phyloP scores from a whole-genome alignment of 2,113 vertebrate species.

The Neodontobutis hainanensis region DNA sequence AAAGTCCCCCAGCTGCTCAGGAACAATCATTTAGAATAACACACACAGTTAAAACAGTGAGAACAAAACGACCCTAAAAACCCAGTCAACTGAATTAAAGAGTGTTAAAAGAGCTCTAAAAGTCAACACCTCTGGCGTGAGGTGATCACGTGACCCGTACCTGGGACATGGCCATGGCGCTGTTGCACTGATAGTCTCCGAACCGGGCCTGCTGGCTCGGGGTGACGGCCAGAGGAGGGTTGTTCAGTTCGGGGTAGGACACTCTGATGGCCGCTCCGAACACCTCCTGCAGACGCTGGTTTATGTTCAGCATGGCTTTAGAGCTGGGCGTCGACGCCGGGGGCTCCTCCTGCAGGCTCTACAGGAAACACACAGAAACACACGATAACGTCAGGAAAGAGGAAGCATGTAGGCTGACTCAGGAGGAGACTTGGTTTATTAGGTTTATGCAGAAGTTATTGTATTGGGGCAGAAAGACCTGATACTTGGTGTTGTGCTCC shows the following conservation, averaged over 20 bases:
- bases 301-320: slow-evolving; percentile 92
- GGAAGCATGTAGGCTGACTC: too few relatives aligned
- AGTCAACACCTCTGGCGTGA: too few relatives aligned
- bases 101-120: too few relatives aligned
- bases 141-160: slow-evolving; percentile 67
- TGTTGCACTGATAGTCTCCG: slow-evolving; percentile 98
- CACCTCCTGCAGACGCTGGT: slow-evolving; percentile 86
- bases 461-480: too few relatives aligned
- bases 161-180: slow-evolving; percentile 95
- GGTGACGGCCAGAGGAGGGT: slow-evolving; percentile 86
- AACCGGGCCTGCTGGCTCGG: slow-evolving; percentile 94
- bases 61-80: too few relatives aligned
- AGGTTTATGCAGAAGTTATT: too few relatives aligned
- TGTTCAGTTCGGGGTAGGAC: slow-evolving; percentile 88
- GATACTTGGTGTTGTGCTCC: too few relatives aligned
- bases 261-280: slow-evolving; percentile 86
- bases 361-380: background rate
- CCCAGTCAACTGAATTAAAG: too few relatives aligned
- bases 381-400: background rate
- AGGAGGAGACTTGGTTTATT: too few relatives aligned
- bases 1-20: too few relatives aligned
- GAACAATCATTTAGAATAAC: too few relatives aligned
- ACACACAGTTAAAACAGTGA: too few relatives aligned
- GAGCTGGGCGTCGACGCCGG: slow-evolving; percentile 42
- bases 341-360: slow-evolving; percentile 88